Evolutionary conservation across 2,888 invertebrate genomes (phyloP).

Genomic region (Helicoverpa assulta): DNA sequence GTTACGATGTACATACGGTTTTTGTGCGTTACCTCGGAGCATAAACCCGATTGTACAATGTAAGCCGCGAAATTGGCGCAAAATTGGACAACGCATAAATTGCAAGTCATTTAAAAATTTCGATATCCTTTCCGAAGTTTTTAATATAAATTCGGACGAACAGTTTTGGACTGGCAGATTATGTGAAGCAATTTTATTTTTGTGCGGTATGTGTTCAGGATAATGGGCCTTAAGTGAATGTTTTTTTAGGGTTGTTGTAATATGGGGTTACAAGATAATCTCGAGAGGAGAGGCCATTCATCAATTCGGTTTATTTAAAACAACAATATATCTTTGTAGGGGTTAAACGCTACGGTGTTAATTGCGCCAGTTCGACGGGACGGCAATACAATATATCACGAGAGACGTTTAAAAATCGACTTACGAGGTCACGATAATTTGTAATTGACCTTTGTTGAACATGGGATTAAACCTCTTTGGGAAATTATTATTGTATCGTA

Average conservation of each 20-base stretch:
- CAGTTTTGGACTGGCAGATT: conserved; percentile 48
- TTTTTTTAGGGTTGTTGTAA: conserved; percentile 56
- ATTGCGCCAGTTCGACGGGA: conserved; percentile 61
- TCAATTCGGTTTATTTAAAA: conserved; percentile 76
- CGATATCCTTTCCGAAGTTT: conserved; percentile 55
- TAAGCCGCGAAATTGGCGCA: conserved; percentile 82
- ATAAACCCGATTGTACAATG: conserved; percentile 67
- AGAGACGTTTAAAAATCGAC: conserved; percentile 65
- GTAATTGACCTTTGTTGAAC: conserved; percentile 61
- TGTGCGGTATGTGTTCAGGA: conserved; percentile 41
- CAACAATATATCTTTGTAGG: conserved; percentile 72
- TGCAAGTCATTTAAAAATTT: conserved; percentile 76
- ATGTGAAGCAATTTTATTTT: conserved; percentile 55
- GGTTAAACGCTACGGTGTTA: conserved; percentile 63
- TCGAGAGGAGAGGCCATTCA: conserved; percentile 67
- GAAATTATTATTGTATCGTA: conserved; percentile 19
- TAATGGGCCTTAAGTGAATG: conserved; percentile 62
- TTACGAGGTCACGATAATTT: conserved; percentile 61
- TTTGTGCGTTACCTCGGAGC: conserved; percentile 71
- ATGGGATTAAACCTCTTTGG: conserved; percentile 35
- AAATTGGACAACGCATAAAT: conserved; percentile 84
- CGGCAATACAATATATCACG: conserved; percentile 64
- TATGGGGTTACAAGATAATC: conserved; percentile 56
- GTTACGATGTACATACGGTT: conserved; percentile 70
- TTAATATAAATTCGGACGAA: conserved; percentile 43